Evolutionary conservation across 2,888 invertebrate genomes (phyloP), one percentile per base, ranked within the genome.

Genomic region (Steinernema hermaphroditum): DNA sequence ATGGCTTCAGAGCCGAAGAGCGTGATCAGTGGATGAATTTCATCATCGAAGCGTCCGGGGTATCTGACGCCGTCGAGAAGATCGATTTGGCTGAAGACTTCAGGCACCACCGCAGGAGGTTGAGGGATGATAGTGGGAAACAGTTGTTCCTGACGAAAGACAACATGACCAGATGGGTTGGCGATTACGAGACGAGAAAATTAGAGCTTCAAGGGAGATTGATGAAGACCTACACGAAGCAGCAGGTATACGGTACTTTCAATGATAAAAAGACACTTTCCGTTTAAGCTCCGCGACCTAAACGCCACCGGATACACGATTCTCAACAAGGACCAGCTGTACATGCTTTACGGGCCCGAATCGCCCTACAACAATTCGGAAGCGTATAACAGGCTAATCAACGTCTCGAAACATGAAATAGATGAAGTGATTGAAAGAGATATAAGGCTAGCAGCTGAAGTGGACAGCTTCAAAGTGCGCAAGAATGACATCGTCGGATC

Each of bases 161-260:
- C 34, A 69, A 69, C 43, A 22, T 69, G 43, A 44, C 41, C 16
- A 24, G 19, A 14, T 69, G 69, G 69, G 69, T 72, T 34, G 84
- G 84, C 69, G 73, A 80, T 8, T 75, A 72, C 14, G 84, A 85
- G 44, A 75, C 72, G 12, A 68, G 76, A 8, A 84, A 84, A 57
- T 77, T 84, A 50, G 82, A 83, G 24, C 79, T 80, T 1, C 85
- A 81, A 32, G 57, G 32, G 19, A 62, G 57, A 34, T 22, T 54
- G 14, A 43, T 12, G 43, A 76, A 77, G 68, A 72, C 74, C 29
- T 71, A 77, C 74, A 72, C 69, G 16, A 46, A 70, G 12, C 73
- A 75, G 57, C 75, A 76, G 75, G 77, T 71, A 34, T 27, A 16
- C 22, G 12, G 37, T 12, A 4, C 32, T 9, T 32, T 16, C 16